Percentiles rank a stretch among this genome's conserved stretches.
Evolutionary conservation across 2,888 invertebrate species (phyloP).

Genomic region (Stenchaetothrips biformis): DNA sequence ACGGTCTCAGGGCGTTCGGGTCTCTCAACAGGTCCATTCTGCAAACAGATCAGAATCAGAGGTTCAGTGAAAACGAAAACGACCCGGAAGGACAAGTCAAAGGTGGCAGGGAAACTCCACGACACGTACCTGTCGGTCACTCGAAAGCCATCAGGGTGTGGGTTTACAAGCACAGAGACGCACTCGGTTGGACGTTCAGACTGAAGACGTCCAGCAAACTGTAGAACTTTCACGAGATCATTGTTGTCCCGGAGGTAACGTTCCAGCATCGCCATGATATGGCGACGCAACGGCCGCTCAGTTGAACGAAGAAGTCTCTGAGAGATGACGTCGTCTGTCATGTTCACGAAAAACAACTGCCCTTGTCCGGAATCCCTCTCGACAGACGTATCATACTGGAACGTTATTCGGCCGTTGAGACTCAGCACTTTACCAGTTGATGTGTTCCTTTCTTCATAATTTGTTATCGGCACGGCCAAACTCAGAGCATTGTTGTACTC

Average conservation of each 20-base stretch:
- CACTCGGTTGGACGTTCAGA: neutral
- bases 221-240: neutral
- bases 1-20: no score
- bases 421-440: neutral
- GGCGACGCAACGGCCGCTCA: neutral
- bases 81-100: no score
- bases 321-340: neutral
- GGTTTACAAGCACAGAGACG: neutral
- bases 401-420: neutral
- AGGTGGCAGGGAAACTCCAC: no score
- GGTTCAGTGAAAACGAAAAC: no score
- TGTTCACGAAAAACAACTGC: neutral
- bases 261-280: neutral
- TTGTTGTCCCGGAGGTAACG: neutral
- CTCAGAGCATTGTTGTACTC: neutral
- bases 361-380: neutral
- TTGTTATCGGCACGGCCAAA: neutral
- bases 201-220: neutral
- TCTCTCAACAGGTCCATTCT: no score
- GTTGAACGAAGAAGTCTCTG: neutral
- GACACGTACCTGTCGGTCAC: neutral
- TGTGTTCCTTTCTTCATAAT: neutral
- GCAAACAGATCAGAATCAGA: no score
- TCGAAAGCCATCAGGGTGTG: neutral
- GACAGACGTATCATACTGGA: no score